phyloP scores from a whole-genome alignment of 1,140 invertebrate genomes.

The Lithobius niger region DNA sequence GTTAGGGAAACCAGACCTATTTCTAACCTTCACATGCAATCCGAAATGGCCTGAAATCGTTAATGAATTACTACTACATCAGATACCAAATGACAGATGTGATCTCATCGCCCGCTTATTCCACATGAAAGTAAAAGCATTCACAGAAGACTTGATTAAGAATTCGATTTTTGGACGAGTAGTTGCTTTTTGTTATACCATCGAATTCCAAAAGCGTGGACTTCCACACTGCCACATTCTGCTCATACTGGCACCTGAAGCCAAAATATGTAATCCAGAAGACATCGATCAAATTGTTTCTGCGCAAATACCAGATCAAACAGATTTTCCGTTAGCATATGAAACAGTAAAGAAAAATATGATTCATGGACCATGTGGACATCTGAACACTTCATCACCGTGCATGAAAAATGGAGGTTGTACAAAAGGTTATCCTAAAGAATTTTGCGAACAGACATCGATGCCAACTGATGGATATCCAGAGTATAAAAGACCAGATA shows the following conservation, averaged over 20 bases:
- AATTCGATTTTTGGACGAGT: constrained; percentile 19
- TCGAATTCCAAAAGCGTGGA: constrained; percentile 28
- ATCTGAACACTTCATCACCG: constrained; percentile 8
- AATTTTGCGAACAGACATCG: background rate
- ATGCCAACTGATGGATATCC: background rate
- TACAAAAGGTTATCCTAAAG: background rate
- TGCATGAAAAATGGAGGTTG: constrained; percentile 15
- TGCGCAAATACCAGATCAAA: constrained; percentile 19
- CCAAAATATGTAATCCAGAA: constrained; percentile 15
- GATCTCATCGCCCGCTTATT: constrained; percentile 19
- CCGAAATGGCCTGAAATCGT: constrained; percentile 24
- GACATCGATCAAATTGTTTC: constrained; percentile 18
- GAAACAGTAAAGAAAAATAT: constrained; percentile 10
- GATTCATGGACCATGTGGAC: constrained; percentile 19
- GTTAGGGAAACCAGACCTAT: constrained; percentile 15
- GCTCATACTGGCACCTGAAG: constrained; percentile 10
- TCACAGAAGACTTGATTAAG: constrained; percentile 18
- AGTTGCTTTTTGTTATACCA: constrained; percentile 11
- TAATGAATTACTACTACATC: constrained; percentile 15
- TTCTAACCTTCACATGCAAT: constrained; percentile 25
- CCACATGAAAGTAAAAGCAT: constrained; percentile 8
- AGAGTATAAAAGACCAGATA: background rate
- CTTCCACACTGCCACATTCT: constrained; percentile 29
- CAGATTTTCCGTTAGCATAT: constrained; percentile 3
- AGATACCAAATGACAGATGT: constrained; percentile 17